A percentile compares a stretch with the other conserved stretches of the same genome.
Evolutionary conservation across 1,140 invertebrate genomes (phyloP).

Genomic region (Leptinotarsa defecta): DNA sequence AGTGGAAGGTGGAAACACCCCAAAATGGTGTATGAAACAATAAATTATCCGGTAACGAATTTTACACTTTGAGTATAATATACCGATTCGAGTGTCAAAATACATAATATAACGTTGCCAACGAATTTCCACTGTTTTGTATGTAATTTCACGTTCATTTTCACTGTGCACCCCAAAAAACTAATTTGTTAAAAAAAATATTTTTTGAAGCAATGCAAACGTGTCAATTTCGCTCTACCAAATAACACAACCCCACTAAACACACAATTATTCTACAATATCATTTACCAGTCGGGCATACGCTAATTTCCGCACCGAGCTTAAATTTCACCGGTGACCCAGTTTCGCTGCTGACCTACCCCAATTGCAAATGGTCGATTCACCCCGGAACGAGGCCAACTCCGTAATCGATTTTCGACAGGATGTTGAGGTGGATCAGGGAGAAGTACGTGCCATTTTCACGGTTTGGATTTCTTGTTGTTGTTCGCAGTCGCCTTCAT

Average conservation of each 20-base stretch:
- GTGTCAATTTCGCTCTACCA: no score
- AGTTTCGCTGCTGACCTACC: background rate
- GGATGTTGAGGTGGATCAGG: constrained; percentile 7
- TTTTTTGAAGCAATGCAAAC: no score
- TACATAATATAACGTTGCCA: no score
- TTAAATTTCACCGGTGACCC: background rate
- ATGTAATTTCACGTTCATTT: no score
- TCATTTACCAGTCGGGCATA: background rate
- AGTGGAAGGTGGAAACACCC: no score
- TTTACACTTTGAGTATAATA: no score
- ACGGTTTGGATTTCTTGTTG: background rate
- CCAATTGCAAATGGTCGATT: constrained; percentile 3
- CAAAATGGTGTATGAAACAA: no score
- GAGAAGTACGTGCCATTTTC: background rate
- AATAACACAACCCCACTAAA: background rate
- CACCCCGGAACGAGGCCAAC: constrained; percentile 1
- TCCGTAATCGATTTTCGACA: background rate
- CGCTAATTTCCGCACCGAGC: background rate
- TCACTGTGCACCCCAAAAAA: no score
- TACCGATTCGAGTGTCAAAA: no score
- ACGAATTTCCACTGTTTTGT: no score
- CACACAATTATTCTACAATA: background rate
- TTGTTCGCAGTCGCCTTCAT: background rate
- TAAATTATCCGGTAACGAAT: no score
- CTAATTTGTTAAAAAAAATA: no score